Conservation (phyloP, 1,140 invertebrate genomes). For the Penaeus japonicus region DNA sequence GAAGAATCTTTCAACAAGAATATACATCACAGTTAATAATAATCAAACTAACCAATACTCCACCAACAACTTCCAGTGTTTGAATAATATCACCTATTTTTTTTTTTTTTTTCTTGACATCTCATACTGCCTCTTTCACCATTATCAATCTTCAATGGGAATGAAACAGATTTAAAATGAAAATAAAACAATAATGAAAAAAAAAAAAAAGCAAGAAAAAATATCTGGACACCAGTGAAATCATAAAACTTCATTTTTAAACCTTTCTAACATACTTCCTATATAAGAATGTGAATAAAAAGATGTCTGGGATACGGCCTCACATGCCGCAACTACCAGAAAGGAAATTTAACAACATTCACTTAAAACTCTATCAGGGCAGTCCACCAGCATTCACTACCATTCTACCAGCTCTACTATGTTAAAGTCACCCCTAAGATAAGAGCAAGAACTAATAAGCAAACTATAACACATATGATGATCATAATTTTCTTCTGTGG, state of each 20-base stretch:
- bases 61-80: too few species aligned
- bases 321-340: background rate
- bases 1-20: too few species aligned
- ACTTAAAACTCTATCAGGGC: too few species aligned
- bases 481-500: slow-evolving; percentile 57
- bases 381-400: slow-evolving; percentile 3
- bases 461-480: slow-evolving; percentile 54
- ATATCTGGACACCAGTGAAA: background rate
- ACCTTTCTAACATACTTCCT: background rate
- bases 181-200: background rate
- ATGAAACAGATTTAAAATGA: background rate
- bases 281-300: too few species aligned
- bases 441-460: slow-evolving; percentile 43
- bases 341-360: too few species aligned
- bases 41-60: too few species aligned
- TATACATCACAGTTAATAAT: too few species aligned
- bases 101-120: too few species aligned
- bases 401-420: background rate
- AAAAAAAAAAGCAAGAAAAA: background rate
- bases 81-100: too few species aligned
- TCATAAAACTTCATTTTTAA: background rate
- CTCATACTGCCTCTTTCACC: too few species aligned
- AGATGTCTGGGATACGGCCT: background rate
- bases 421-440: slow-evolving; percentile 26
- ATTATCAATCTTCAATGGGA: too few species aligned